Evolutionary conservation across 1,140 invertebrate species (phyloP), one percentile per base, ranked within the genome.

Genomic region (Drosophila auraria): DNA sequence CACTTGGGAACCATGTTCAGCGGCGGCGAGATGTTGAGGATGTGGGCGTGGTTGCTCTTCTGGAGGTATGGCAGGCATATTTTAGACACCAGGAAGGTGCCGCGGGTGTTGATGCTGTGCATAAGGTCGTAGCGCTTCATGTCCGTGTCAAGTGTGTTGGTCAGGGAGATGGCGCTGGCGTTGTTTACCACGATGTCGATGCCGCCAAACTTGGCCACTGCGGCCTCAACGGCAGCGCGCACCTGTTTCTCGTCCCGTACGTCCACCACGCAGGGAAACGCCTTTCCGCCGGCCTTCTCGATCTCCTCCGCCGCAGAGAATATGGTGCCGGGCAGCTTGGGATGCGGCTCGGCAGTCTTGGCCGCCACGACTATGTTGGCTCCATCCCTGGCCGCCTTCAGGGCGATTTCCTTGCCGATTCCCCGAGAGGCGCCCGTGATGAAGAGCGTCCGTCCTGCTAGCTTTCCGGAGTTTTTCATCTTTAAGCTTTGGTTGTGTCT

Each of bases 91-190:
- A 99, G 94, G 93, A 98, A 99, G 38, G 98, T 99, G 78, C 98
- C 98, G 82, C 98, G 95, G 0, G 97, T 96, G 93, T 99, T 99
- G 64, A 99, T 96, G 63, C 95, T 95, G 89, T 99, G 96, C 98
- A 99, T 99, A 17, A 99, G 94, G 93, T 99, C 98, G 87, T 98
- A 99, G 93, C 95, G 95, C 94, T 99, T 99, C 98, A 99, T 99
- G 20, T 98, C 96, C 1, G 98, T 99, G 2, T 96, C 94, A 5
- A 95, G 91, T 1, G 99, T 99, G 14, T 94, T 95, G 0, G 98
- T 98, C 23, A 99, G 94, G 23, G 96, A 97, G 82, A 99, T 99
- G 17, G 99, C 99, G 87, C 98, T 99, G 1, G 98, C 98, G 95
- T 99, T 99, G 93, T 99, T 99, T 5, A 99, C 94, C 8, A 98